Percentiles rank a stretch among this genome's conserved stretches.
Conservation (phyloP, 92 coral and sea anemone species). For the Palythoa caribaeorum region DNA sequence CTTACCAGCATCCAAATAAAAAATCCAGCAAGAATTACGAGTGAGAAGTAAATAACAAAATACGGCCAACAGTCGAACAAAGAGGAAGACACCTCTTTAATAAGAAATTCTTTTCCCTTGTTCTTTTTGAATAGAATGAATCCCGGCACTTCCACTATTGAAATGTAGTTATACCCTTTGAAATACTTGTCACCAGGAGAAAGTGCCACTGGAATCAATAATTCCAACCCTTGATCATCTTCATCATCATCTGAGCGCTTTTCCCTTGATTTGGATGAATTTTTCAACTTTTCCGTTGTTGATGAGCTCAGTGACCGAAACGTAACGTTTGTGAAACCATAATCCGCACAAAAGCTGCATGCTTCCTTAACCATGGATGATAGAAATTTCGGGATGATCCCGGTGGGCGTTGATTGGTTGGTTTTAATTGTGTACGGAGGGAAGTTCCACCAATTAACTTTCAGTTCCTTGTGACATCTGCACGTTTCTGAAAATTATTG, state of each 20-base stretch:
- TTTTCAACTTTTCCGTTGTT: background rate
- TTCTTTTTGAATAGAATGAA: background rate
- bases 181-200: background rate
- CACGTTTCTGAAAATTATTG: constrained; percentile 13
- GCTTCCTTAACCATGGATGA: background rate
- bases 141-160: constrained; percentile 14
- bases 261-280: background rate
- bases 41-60: background rate
- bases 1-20: constrained; percentile 27
- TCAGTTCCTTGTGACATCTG: background rate
- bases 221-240: background rate
- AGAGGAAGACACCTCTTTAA: background rate
- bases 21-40: background rate
- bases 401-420: background rate
- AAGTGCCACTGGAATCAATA: background rate
- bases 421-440: constrained; percentile 31
- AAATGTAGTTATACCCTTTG: background rate
- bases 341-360: constrained; percentile 8
- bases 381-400: constrained; percentile 3
- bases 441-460: background rate
- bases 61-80: constrained; percentile 20
- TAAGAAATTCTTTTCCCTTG: background rate
- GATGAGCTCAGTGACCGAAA: background rate
- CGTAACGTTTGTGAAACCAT: constrained; percentile 1
- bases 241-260: background rate